Base-by-base conservation (phyloP, 2,797 vertebrate species). In the Anguilla pacifica region DNA sequence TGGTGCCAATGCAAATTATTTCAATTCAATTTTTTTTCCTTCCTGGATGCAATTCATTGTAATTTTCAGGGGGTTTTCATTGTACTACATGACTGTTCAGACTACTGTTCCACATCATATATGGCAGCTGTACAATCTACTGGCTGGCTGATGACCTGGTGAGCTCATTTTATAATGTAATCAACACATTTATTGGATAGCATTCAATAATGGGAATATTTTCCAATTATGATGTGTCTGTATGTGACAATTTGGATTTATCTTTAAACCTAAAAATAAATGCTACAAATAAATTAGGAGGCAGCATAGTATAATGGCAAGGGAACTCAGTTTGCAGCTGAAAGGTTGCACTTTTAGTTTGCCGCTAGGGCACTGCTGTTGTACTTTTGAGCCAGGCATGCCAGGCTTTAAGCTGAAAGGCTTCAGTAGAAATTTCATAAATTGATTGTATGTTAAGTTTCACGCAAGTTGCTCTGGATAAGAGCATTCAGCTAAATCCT, bases 21-120 rank as follows among this genome's bases (percentile, higher is more conserved):
- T 82, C 82, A 86, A 92, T 90, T 87, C 90, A 91, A 90, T 90
- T 91, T 0, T 17, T 5, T 35, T 31, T 74, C 22, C 2, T 31
- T 74, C n/a, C 64, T 67, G 64, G 25, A 67, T 3, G 64, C 25
- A 67, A 46, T 46, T 46, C 22, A 17, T 57, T 15, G 15, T 0
- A 57, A 57, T 15, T 57, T 57, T 13, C 55, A 57, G 13, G 55
- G 55, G 55, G 13, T 57, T 57, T 57, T 9, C 51, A 53, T 9
- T 53, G 15, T 57, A 13, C 11, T 57, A 57, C 55, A 57, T 57
- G 55, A 57, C 11, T 15, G 55, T 17, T 19, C 39, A 46, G 3
- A 43, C 13, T 79, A 22, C 74, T 46, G 3, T 46, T 70, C 64
- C 25, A 70, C n/a, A 70, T 70, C 28, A 17, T 5, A 22, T 19